phyloP scores from a whole-genome alignment of 2,113 vertebrate species.

The Oxyura jamaicensis region DNA sequence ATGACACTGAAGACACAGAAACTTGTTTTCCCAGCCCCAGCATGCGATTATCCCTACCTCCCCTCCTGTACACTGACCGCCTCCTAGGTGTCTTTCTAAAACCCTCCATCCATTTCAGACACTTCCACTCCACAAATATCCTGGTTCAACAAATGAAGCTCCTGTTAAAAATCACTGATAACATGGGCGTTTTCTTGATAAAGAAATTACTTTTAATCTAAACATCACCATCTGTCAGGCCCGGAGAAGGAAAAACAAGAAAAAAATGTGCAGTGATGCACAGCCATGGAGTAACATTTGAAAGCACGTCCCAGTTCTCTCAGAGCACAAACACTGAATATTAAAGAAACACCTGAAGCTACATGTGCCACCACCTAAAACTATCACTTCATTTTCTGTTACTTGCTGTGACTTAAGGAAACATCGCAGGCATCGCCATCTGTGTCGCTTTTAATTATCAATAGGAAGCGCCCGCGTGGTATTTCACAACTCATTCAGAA shows the following conservation, averaged over 20 bases:
- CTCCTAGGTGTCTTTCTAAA: background rate
- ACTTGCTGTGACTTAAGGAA: slow-evolving; percentile 3
- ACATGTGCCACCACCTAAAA: slow-evolving; percentile 47
- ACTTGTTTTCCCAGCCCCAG: background rate
- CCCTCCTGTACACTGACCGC: background rate
- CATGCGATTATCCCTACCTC: background rate
- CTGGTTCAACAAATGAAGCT: background rate
- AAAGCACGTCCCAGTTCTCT: slow-evolving; percentile 24
- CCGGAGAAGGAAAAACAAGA: slow-evolving; percentile 11
- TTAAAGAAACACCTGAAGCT: slow-evolving; percentile 70
- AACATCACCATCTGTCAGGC: slow-evolving; percentile 60
- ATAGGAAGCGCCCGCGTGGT: rapidly evolving
- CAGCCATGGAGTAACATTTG: slow-evolving; percentile 16
- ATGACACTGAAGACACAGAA: background rate
- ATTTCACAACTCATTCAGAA: background rate
- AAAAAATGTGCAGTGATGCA: slow-evolving; percentile 4
- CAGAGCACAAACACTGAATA: background rate
- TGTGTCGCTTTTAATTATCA: slow-evolving; percentile 39
- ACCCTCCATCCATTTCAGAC: background rate
- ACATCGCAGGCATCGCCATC: background rate
- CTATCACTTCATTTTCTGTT: slow-evolving; percentile 39
- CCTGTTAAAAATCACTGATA: slow-evolving; percentile 51
- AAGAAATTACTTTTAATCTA: slow-evolving; percentile 62
- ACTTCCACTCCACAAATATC: background rate
- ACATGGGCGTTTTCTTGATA: slow-evolving; percentile 43